Evolutionary conservation across 1,140 invertebrate genomes (phyloP), one percentile per base, ranked within the genome.

Genomic region (Drosophila sp.): DNA sequence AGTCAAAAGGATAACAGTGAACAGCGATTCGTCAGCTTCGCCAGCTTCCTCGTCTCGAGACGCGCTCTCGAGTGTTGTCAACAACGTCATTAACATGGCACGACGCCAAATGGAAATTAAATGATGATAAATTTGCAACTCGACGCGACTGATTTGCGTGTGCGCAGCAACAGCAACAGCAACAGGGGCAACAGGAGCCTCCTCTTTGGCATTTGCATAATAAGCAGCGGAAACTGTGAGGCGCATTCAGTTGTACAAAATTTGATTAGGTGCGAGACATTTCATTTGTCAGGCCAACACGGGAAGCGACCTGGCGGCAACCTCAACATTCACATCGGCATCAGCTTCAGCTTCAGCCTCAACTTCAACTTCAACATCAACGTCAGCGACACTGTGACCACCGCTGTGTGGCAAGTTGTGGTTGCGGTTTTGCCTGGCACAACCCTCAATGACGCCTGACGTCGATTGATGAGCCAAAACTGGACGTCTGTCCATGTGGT

Each of bases 81-180:
- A 89, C 86, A 80, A 75, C 86, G 78, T 90, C 86, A 89, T 89
- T 89, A 89, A 90, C 80, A 74, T 80, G 87, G 80, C 86, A 86
- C 78, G 86, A 90, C 74, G 78, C 71, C 84, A 90, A 86, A 90
- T 86, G 80, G 84, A 89, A 90, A 90, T 87, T 87, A 87, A 87
- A 87, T 87, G 82, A 87, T 87, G 82, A 89, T 87, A 87, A 87
- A 87, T 87, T 87, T 81, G 82, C 83, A 81, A 82, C 83, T 78
- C 74, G 80, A 78, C 43, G 78, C 78, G 83, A 77, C 80, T 84
- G 80, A 84, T 82, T 79, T 61, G 71, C 34, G 50, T 56, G 57
- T 38, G 62, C 48, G 29, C 34, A 70, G 46, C 21, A 51, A 25
- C 56, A 43, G 16, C 38, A 13, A 53, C 54, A 16, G 41, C 40